Evolutionary conservation across 2,888 invertebrate species (phyloP), one percentile per base, ranked within the genome.

Genomic region (Cantharis rufa): DNA sequence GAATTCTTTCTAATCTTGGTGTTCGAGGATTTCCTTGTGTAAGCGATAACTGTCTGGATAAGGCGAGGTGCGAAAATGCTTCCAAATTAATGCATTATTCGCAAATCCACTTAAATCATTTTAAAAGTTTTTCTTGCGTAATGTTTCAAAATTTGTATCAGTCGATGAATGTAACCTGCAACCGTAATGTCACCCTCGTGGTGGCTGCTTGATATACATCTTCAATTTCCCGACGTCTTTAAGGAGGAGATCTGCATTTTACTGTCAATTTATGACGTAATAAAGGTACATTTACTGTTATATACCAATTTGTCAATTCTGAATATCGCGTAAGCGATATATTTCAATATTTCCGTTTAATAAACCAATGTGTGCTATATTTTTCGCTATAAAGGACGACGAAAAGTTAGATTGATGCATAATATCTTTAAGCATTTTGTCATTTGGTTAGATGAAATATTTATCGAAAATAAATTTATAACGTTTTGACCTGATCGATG

Each of bases 11-110:
- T 81, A 81, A 81, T 82, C 80, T 80, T 32, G 70, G 18, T 61
- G 75, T 75, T 73, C 61, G 71, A 63, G 80, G 78, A 79, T 76
- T 77, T 78, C 72, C 73, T 61, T 69, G 72, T 80, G 81, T 79
- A 79, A 81, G 82, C 81, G 83, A 83, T 83, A 80, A 83, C 82
- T 81, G 81, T 82, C 82, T 79, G 82, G 84, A 84, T 84, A 84
- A 83, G 83, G 84, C 84, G 84, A 84, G 84, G 83, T 83, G 81
- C 80, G 82, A 82, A 80, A 78, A 81, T 78, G 80, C 80, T 62
- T 11, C 76, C 81, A 84, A 83, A 85, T 84, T 84, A 85, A 32
- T 32, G 32, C 32, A 32, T 28, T 84, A 85, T 85, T 85, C 84
- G 84, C 84, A 83, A 84, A 83, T 48, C 7, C 48, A n/a, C 48